Evolutionary conservation across 2,797 vertebrate species (phyloP).

Genomic region (Sebastes cheni): DNA sequence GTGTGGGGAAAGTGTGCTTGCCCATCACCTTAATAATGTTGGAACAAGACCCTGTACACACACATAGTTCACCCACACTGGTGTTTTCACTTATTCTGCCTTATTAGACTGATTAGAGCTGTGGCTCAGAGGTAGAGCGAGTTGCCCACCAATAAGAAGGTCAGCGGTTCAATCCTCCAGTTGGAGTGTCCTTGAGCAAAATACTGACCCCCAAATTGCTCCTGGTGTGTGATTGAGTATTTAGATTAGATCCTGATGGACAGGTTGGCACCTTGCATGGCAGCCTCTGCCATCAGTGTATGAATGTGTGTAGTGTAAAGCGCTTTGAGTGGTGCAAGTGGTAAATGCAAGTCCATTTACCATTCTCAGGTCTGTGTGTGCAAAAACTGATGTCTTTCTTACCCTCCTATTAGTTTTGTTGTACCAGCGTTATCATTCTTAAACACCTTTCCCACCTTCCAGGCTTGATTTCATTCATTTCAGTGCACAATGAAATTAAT

Average conservation of each 20-base stretch:
- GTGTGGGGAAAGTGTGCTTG: background rate
- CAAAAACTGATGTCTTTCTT: background rate
- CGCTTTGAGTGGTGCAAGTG: too few relatives aligned
- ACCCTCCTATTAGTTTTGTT: background rate
- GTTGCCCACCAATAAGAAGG: rapidly evolving
- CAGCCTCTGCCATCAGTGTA: too few relatives aligned
- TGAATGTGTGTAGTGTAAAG: too few relatives aligned
- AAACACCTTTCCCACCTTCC: background rate
- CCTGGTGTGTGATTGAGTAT: too few relatives aligned
- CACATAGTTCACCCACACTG: too few relatives aligned
- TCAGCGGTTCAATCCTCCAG: too few relatives aligned
- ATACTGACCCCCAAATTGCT: too few relatives aligned
- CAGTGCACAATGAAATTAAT: background rate
- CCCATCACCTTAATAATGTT: background rate
- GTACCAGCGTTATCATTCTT: background rate
- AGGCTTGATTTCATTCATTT: background rate
- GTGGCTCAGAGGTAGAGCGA: too few relatives aligned
- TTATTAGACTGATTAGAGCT: background rate
- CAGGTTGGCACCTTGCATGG: too few relatives aligned
- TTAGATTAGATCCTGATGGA: too few relatives aligned
- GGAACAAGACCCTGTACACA: background rate
- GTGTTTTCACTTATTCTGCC: background rate
- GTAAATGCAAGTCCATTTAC: too few relatives aligned
- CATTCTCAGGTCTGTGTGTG: background rate
- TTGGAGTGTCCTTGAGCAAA: too few relatives aligned